Conservation (phyloP, 2,888 invertebrate genomes). For the Zonitis immaculata region DNA sequence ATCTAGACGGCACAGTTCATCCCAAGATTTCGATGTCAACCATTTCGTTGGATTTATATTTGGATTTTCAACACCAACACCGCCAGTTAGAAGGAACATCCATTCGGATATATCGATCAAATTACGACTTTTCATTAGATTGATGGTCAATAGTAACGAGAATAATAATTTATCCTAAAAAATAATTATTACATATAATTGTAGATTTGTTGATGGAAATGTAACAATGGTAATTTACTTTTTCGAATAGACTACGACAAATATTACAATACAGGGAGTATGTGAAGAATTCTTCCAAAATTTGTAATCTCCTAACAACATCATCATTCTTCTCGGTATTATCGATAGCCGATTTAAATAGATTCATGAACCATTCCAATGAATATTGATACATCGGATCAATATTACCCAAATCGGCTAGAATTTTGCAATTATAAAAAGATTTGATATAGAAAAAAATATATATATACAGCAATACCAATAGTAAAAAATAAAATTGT, state of each 20-base stretch:
- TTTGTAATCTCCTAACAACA: constrained; percentile 65
- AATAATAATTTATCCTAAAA: constrained; percentile 83
- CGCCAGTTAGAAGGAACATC: constrained; percentile 85
- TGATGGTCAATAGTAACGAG: constrained; percentile 69
- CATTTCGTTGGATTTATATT: constrained; percentile 65
- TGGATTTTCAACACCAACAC: constrained; percentile 73
- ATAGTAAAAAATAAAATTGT: constrained; percentile 89
- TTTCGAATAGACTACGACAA: constrained; percentile 90
- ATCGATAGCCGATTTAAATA: constrained; percentile 82
- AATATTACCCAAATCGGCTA: constrained; percentile 81
- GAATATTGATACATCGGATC: constrained; percentile 99
- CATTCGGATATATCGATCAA: constrained; percentile 64
- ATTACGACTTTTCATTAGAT: constrained; percentile 60
- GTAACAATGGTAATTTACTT: constrained; percentile 53
- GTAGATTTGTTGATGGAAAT: no score
- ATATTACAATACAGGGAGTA: constrained; percentile 87
- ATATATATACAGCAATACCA: no score
- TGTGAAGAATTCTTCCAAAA: constrained; percentile 77
- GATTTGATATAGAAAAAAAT: no score
- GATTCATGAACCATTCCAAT: constrained; percentile 86
- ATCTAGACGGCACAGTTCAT: constrained; percentile 66
- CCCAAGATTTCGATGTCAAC: constrained; percentile 70
- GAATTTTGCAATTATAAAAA: constrained; percentile 27
- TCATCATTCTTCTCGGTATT: constrained; percentile 82
- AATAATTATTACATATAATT: no score